Conservation (phyloP, 1,140 invertebrate genomes). For the Schlechtendalia chinensis region DNA sequence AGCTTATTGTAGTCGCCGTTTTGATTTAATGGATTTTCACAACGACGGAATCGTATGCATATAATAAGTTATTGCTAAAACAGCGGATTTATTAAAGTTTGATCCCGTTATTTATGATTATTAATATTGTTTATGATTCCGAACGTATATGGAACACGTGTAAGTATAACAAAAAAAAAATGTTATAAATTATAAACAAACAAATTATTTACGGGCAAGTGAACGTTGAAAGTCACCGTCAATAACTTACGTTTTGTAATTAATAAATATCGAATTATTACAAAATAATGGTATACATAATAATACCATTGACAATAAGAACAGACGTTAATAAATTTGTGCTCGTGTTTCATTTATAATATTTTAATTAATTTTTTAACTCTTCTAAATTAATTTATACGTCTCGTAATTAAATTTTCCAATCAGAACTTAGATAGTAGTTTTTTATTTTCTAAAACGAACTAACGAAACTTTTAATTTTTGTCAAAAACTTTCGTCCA, state of each 20-base stretch:
- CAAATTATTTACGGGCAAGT: neutral
- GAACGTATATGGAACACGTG: neutral
- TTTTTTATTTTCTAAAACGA: neutral
- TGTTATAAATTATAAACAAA: neutral
- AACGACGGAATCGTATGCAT: neutral
- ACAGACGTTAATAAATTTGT: neutral
- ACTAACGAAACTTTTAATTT: neutral
- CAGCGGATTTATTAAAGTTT: slow-evolving; percentile 19
- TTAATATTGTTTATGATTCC: slow-evolving; percentile 14
- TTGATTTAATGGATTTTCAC: slow-evolving; percentile 40
- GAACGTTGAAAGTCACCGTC: neutral
- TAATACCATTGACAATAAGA: too few species aligned
- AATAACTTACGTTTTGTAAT: neutral
- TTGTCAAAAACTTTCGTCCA: too few species aligned
- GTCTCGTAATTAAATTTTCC: neutral
- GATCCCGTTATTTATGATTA: slow-evolving; percentile 24
- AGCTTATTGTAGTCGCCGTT: slow-evolving; percentile 32
- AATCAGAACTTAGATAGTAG: too few species aligned
- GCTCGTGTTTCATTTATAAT: neutral
- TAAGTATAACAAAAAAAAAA: slow-evolving; percentile 1
- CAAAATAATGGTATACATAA: neutral
- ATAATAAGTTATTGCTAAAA: neutral
- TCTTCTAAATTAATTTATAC: neutral
- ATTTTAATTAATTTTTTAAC: neutral
- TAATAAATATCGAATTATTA: neutral